Conservation (phyloP, 2,797 vertebrate species). For the Poeciliopsis infans region DNA sequence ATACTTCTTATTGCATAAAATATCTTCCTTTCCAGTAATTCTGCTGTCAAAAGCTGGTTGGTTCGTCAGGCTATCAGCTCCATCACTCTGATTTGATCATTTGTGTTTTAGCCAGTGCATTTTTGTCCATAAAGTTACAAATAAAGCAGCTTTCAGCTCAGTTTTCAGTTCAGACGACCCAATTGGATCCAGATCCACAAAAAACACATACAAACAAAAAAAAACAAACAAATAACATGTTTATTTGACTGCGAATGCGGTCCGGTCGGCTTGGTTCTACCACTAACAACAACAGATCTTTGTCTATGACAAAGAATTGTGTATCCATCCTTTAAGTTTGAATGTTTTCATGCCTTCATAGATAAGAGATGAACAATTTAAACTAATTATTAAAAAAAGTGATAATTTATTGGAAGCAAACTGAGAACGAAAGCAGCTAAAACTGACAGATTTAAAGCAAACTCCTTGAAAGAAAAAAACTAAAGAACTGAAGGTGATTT, state of each 20-base stretch:
- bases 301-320: background rate
- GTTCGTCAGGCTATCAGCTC: slow-evolving; percentile 1
- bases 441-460: background rate
- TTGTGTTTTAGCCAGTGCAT: background rate
- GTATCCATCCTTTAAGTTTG: background rate
- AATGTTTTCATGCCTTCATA: background rate
- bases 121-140: background rate
- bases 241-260: background rate
- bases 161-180: background rate
- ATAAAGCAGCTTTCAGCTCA: background rate
- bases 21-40: background rate
- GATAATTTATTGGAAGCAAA: background rate
- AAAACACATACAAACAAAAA: background rate
- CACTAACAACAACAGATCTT: background rate
- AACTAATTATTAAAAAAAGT: background rate
- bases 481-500: background rate
- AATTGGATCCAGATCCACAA: background rate
- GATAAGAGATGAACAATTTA: background rate
- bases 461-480: background rate
- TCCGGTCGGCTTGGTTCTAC: background rate
- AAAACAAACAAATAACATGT: background rate
- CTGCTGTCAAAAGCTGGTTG: background rate
- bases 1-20: background rate
- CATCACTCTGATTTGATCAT: background rate
- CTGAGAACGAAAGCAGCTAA: background rate